These are phyloP conservation scores for Hydractinia echinata DNA, from an alignment of 30 jellyfish, hydroid and myxozoan species.

Conservation along the genomic window DNA sequence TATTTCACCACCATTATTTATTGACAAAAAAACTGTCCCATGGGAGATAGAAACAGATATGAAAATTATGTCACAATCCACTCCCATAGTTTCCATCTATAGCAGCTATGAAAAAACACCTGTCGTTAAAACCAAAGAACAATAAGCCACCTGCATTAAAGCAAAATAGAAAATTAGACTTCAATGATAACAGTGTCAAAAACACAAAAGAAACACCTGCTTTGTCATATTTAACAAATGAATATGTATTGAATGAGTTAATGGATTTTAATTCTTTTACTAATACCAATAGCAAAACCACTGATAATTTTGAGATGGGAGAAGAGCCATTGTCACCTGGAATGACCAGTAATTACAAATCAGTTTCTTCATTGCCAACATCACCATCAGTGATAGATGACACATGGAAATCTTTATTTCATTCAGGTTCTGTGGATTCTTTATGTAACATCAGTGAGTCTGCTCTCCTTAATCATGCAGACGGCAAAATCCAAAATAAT, in stretches of 20 bases:
- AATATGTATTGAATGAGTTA: no score
- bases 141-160: background rate
- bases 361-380: no score
- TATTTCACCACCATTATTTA: slow-evolving; percentile 7
- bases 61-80: slow-evolving; percentile 17
- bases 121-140: no score
- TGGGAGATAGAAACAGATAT: background rate
- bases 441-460: background rate
- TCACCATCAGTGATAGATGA: background rate
- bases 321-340: no score
- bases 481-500: no score
- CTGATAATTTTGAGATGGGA: no score
- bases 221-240: no score
- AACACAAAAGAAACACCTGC: background rate
- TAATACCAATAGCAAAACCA: no score
- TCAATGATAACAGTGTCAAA: background rate
- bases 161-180: slow-evolving; percentile 1
- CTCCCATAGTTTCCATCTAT: background rate
- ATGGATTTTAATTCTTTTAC: no score
- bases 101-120: background rate
- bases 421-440: background rate
- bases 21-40: background rate
- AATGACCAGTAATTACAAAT: no score
- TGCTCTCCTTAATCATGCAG: background rate
- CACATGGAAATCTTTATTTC: background rate